These are phyloP conservation scores for Neodiprion lecontei DNA, from an alignment of 1,140 invertebrate genomes.

Conservation along the genomic window DNA sequence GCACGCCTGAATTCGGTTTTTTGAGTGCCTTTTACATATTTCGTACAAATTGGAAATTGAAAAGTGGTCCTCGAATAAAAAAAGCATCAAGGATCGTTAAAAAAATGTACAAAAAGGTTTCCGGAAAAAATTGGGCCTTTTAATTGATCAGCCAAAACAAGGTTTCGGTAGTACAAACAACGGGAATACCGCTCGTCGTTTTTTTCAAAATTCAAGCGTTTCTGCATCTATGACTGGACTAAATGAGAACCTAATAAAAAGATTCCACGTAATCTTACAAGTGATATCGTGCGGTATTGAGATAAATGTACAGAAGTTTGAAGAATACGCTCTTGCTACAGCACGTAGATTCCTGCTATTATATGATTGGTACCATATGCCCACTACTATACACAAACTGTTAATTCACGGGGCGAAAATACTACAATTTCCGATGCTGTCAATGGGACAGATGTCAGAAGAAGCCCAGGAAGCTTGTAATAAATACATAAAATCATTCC, in stretches of 20 bases:
- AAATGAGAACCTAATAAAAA: too few relatives aligned
- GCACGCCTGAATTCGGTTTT: conserved; percentile 42
- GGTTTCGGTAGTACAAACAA: conserved; percentile 46
- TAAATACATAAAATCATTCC: too few relatives aligned
- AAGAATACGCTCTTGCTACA: conserved; percentile 34
- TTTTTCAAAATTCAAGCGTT: too few relatives aligned
- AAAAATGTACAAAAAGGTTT: conserved; percentile 17
- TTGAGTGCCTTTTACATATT: conserved; percentile 33
- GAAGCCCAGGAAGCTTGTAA: too few relatives aligned
- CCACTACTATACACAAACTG: too few relatives aligned
- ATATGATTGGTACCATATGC: too few relatives aligned
- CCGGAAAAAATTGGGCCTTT: conserved; percentile 21
- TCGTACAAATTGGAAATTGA: too few relatives aligned
- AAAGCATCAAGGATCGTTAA: conserved; percentile 21
- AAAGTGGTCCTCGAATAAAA: not conserved
- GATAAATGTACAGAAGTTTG: conserved; percentile 37
- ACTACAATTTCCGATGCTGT: too few relatives aligned
- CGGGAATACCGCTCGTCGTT: conserved; percentile 31
- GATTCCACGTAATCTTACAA: too few relatives aligned
- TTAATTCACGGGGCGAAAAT: too few relatives aligned
- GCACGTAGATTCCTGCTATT: not conserved
- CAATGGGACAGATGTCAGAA: too few relatives aligned
- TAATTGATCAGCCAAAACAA: conserved; percentile 35
- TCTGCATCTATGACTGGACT: too few relatives aligned
- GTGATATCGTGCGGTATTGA: conserved; percentile 24